Evolutionary conservation across 1,140 invertebrate species (phyloP).

Genomic region (Geopemphigus sp.): DNA sequence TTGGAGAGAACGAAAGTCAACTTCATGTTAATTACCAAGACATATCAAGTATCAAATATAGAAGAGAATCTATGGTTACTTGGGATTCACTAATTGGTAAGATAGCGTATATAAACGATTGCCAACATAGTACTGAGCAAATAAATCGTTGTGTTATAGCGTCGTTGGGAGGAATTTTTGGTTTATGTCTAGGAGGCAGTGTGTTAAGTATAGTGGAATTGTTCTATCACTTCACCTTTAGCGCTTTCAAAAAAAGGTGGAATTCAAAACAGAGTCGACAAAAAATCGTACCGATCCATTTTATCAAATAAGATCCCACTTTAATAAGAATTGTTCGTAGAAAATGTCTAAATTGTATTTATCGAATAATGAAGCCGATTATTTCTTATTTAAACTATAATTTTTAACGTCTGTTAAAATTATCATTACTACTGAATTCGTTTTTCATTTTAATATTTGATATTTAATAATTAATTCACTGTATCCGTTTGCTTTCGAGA

Average conservation of each 20-base stretch:
- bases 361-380: too few species aligned
- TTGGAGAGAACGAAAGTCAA: background rate
- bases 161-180: conserved; percentile 3
- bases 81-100: conserved; percentile 10
- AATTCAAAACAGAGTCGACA: background rate
- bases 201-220: conserved; percentile 5
- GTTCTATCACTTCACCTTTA: background rate
- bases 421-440: too few species aligned
- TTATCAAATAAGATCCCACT: background rate
- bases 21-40: background rate
- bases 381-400: too few species aligned
- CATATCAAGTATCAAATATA: conserved; percentile 5
- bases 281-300: background rate
- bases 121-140: too few species aligned
- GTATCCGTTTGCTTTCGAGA: too few species aligned
- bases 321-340: too few species aligned
- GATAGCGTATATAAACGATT: background rate
- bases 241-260: background rate
- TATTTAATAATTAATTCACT: too few species aligned
- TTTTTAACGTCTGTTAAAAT: too few species aligned
- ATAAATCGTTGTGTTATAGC: background rate
- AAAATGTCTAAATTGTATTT: too few species aligned
- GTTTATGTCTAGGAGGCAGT: conserved; percentile 1
- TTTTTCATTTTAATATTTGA: too few species aligned
- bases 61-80: conserved; percentile 11